phyloP scores from a whole-genome alignment of 1,140 invertebrate genomes.

The Neuroterus valhalla region DNA sequence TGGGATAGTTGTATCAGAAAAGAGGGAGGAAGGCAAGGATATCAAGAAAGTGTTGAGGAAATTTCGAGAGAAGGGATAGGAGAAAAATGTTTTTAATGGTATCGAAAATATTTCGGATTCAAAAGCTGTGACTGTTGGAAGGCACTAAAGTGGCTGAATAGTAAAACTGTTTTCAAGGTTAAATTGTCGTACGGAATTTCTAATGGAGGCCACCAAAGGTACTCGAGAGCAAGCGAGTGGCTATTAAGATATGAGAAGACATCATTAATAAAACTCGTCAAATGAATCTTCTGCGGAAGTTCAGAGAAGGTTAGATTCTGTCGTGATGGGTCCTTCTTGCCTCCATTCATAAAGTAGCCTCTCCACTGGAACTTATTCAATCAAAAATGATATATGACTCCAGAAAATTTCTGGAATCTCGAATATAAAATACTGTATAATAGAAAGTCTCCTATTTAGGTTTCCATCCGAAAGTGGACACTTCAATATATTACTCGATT shows the following conservation, averaged over 20 bases:
- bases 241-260: conserved; percentile 50
- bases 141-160: background rate
- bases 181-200: background rate
- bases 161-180: background rate
- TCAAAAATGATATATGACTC: conserved; percentile 23
- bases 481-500: too few relatives aligned
- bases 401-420: conserved; percentile 4
- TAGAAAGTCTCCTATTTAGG: conserved; percentile 1
- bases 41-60: too few relatives aligned
- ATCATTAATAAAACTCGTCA: conserved; percentile 54
- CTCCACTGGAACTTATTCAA: background rate
- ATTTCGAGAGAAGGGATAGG: background rate
- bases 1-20: too few relatives aligned
- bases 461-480: too few relatives aligned
- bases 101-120: background rate
- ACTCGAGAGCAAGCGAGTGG: conserved; percentile 23
- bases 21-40: too few relatives aligned
- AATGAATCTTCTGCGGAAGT: conserved; percentile 48
- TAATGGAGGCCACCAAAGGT: conserved; percentile 7
- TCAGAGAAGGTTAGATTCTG: conserved; percentile 39
- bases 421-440: background rate
- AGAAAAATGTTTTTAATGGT: background rate
- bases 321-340: conserved; percentile 28
- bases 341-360: conserved; percentile 31
- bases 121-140: background rate